Evolutionary conservation across 2,888 invertebrate genomes (phyloP).

Genomic region (Rotaria magnacalcarata): DNA sequence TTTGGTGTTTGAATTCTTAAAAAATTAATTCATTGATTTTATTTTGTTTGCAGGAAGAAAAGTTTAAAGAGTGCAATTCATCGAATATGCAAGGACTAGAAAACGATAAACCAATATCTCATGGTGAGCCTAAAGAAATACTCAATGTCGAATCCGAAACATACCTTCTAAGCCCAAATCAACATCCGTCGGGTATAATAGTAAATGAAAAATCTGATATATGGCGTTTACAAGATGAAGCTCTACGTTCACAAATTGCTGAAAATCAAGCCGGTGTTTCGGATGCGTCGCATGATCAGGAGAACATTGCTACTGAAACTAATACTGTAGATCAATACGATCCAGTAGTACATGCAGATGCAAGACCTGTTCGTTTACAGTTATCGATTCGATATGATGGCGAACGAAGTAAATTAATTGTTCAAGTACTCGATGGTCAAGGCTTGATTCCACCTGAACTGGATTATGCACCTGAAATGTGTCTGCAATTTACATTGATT

Average conservation of each 20-base stretch:
- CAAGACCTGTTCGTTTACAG: background rate
- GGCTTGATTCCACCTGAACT: background rate
- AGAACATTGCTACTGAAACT: background rate
- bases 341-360: background rate
- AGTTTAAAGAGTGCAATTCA: background rate
- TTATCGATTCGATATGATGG: background rate
- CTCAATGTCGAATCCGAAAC: background rate
- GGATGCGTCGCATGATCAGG: background rate
- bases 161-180: background rate
- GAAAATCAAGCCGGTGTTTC: background rate
- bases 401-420: slow-evolving; percentile 30
- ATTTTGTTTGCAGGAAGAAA: background rate
- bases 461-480: background rate
- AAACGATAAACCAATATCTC: background rate
- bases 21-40: background rate
- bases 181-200: background rate
- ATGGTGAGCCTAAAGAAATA: background rate
- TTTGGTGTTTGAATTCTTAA: background rate
- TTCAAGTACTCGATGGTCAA: background rate
- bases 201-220: background rate
- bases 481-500: background rate
- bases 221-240: background rate
- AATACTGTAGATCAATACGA: background rate
- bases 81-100: background rate
- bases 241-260: background rate